Base-by-base conservation (phyloP, 2,888 invertebrate species). In the Silvanus unidentatus region DNA sequence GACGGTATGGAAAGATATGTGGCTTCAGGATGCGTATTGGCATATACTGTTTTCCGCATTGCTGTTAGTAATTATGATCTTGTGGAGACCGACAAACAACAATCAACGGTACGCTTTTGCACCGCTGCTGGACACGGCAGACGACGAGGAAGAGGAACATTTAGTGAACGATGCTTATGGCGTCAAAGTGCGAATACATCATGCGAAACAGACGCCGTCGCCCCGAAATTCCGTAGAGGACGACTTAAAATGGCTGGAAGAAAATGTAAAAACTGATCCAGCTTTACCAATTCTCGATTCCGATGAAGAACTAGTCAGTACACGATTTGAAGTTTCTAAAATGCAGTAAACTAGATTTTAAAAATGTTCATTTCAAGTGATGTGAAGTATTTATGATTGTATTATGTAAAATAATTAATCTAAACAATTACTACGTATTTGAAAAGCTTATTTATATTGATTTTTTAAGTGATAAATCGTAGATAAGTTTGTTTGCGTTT, bases 21-120 rank as follows among this genome's bases (percentile, higher is more conserved):
- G 96, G 96, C 74, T 96, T 61, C 94, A 96, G 68, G 90, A 92
- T 54, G 95, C 92, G 2, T 96, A 90, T 71, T 96, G 96, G 96
- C 95, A 94, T 72, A 79, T 95, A 28, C 75, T 95, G 45, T 96
- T 97, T 73, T 91, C 89, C 11, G 78, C 87, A 53, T 81, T 97
- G 44, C 76, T 97, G 15, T 73, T 89, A 29, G 90, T 90, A 27
- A 96, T 97, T 57, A 95, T 96, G 90, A 80, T 96, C 50, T 78
- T 96, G 50, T 96, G 95, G 95, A 77, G 96, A 54, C 96, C 96
- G 3, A 92, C 93, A 12, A 91, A 90, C 68, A 96, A 96, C 73
- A 96, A 95, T 74, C 95, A 95, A 73, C 80, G 93, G 60, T 91
- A 85, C 72, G 95, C 96, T 2, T 96, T 96, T 74, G 92, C 93